A percentile compares a stretch with the other conserved stretches of the same genome.
Evolutionary conservation across 2,888 invertebrate species (phyloP).

Genomic region (Smittia aterrima): DNA sequence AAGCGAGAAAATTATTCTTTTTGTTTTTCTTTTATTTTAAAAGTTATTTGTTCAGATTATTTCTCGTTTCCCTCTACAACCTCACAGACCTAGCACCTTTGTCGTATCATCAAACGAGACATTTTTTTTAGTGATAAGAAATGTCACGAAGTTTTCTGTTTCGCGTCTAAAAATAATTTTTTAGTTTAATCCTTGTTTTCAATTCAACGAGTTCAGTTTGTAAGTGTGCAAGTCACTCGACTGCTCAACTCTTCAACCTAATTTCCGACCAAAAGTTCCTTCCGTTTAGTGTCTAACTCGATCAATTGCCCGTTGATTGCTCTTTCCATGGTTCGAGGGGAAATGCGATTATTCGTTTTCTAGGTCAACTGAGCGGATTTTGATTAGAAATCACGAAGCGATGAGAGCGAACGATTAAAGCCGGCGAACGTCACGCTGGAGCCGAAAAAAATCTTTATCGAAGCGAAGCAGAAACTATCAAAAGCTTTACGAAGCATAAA

Average conservation of each 20-base stretch:
- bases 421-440: too few relatives aligned
- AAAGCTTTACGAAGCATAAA: background rate
- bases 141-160: background rate
- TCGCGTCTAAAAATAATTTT: background rate
- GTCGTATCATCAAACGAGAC: background rate
- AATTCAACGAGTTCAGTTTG: background rate
- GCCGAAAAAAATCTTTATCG: background rate
- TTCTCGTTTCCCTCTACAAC: too few relatives aligned
- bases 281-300: slow-evolving; percentile 1
- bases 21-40: too few relatives aligned
- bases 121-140: background rate
- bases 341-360: background rate
- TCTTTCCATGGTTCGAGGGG: background rate
- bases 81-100: background rate
- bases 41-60: too few relatives aligned
- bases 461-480: background rate
- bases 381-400: background rate
- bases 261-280: background rate
- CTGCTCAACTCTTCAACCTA: background rate
- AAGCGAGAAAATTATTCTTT: too few relatives aligned
- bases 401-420: too few relatives aligned
- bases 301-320: background rate
- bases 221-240: background rate
- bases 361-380: background rate
- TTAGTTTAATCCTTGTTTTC: background rate